Conservation (phyloP, 2,797 vertebrate genomes). For the Capromys pilorides region DNA sequence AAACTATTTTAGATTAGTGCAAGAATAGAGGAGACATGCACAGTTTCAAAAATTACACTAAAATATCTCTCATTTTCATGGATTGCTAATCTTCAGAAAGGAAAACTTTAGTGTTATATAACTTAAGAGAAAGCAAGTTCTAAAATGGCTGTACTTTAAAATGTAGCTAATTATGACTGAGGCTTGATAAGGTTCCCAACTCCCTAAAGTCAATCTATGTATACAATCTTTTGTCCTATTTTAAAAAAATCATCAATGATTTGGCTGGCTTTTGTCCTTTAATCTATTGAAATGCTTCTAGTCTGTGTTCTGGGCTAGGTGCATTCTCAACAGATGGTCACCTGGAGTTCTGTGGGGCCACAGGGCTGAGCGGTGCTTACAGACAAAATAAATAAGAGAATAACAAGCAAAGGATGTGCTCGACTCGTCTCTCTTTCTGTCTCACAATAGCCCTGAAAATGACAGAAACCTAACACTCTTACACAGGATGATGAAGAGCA, state of each 20-base stretch:
- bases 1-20: not conserved
- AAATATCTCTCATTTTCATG: conserved; percentile 27
- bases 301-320: conserved; percentile 37
- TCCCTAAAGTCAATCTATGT: not conserved
- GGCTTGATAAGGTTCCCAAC: conserved; percentile 22
- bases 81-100: conserved; percentile 37
- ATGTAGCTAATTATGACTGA: not conserved
- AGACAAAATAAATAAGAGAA: conserved; percentile 42
- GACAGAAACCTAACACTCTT: not conserved
- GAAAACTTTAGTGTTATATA: not conserved
- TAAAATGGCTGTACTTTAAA: conserved; percentile 51
- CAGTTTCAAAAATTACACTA: not conserved
- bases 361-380: conserved; percentile 35
- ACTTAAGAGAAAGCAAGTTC: conserved; percentile 35
- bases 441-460: not conserved
- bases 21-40: not conserved
- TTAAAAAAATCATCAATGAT: not conserved
- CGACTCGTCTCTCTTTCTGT: not conserved
- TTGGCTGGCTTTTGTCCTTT: conserved; percentile 38
- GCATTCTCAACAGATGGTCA: conserved; percentile 58
- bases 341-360: not conserved
- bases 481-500: not conserved
- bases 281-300: conserved; percentile 52
- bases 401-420: not conserved
- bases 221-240: conserved; percentile 30